These are phyloP conservation scores for Scaptomyza graminum DNA, from an alignment of 1,140 invertebrate genomes.

Conservation along the genomic window DNA sequence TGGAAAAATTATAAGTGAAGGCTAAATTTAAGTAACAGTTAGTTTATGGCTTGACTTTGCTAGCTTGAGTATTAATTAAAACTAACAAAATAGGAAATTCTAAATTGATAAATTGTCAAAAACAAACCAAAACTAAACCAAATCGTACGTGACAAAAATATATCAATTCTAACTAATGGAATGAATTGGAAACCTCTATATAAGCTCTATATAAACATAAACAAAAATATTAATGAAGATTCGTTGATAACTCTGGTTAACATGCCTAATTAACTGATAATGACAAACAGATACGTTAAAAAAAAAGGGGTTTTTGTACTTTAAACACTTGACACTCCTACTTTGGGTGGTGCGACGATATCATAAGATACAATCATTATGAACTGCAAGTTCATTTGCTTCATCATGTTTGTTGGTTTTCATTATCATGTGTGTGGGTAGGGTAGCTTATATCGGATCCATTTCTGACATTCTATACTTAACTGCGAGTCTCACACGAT, in stretches of 20 bases:
- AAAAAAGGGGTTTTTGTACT: conserved; percentile 2
- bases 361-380: background rate
- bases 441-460: conserved; percentile 6
- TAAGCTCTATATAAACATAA: background rate
- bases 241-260: conserved; percentile 11
- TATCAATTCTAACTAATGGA: conserved; percentile 42
- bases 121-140: conserved; percentile 42
- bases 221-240: background rate
- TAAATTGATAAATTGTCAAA: conserved; percentile 67
- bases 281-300: conserved; percentile 2
- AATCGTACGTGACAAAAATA: conserved; percentile 54
- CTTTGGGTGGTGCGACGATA: background rate
- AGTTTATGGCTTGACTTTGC: conserved; percentile 44
- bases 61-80: conserved; percentile 80
- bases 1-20: conserved; percentile 66
- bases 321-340: background rate
- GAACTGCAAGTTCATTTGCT: background rate
- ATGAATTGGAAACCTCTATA: background rate
- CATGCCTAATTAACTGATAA: conserved; percentile 50
- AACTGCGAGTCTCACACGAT: conserved; percentile 12
- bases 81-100: conserved; percentile 71
- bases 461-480: conserved; percentile 1
- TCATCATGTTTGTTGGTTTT: conserved; percentile 4
- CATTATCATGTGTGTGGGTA: background rate
- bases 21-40: conserved; percentile 59